These are phyloP conservation scores for Crematogaster levior DNA, from an alignment of 2,888 invertebrate species.

Conservation along the genomic window DNA sequence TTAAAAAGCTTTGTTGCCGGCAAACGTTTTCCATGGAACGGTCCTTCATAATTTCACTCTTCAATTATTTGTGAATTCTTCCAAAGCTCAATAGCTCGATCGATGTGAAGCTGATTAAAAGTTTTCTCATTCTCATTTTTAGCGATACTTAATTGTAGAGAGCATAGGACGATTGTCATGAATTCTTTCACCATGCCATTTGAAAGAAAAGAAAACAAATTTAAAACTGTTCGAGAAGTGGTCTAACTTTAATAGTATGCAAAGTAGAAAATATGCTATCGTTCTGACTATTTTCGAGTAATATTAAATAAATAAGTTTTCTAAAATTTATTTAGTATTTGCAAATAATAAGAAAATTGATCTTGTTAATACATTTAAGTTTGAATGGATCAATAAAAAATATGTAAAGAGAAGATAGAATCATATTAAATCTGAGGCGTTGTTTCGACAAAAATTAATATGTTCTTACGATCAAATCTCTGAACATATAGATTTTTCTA, in stretches of 20 bases:
- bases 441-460: constrained; percentile 6
- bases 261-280: constrained; percentile 49
- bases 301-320: constrained; percentile 8
- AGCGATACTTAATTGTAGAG: constrained; percentile 45
- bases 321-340: background rate
- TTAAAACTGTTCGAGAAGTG: constrained; percentile 60
- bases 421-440: background rate
- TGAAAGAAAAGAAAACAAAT: constrained; percentile 15
- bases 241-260: constrained; percentile 52
- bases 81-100: constrained; percentile 51
- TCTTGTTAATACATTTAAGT: background rate
- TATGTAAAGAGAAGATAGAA: background rate
- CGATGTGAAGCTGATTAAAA: constrained; percentile 65
- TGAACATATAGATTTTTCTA: constrained; percentile 13
- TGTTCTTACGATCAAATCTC: background rate
- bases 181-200: constrained; percentile 13
- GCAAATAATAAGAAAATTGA: background rate
- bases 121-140: constrained; percentile 62
- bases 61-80: constrained; percentile 62
- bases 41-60: constrained; percentile 63
- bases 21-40: constrained; percentile 51
- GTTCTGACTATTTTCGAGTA: background rate
- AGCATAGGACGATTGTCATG: constrained; percentile 16
- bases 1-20: constrained; percentile 62
- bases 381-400: background rate